Evolutionary conservation across 2,888 invertebrate genomes (phyloP), one percentile per base, ranked within the genome.

Genomic region (Drosophila subsilvestris): DNA sequence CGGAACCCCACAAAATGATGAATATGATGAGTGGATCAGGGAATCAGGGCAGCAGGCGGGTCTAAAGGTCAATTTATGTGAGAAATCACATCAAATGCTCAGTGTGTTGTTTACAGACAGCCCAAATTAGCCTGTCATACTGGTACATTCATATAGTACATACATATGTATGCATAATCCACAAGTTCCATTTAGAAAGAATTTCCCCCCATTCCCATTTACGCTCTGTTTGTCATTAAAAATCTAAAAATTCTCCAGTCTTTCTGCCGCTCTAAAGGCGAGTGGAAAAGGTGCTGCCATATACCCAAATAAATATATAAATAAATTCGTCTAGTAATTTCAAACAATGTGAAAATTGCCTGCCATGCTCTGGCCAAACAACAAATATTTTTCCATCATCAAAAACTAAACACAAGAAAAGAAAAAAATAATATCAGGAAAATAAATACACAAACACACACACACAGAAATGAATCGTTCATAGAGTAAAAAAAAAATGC

Each of bases 331-430:
- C 63, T 82, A 58, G 75, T 85, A 69, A 70, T 70, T 66, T 69
- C 48, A 54, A 72, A 77, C 80, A 86, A 82, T 75, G 80, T 88
- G 86, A 82, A 86, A 88, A 86, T 83, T 74, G 80, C 74, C 83
- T 63, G 74, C 63, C 74, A 58, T 72, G 73, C 73, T 12, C 32
- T 50, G 18, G 49, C 57, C 57, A 71, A 63, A 63, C 47, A 49
- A 56, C 74, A 71, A 63, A 66, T 77, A 72, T 78, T 69, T 77
- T 68, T 70, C 68, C 66, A 70, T 71, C 71, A 65, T 70, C 73
- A 75, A 80, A 72, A 80, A 69, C 78, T 78, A 79, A 77, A 74
- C 62, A 62, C 65, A 51, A 45, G 42, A 55, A 56, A 62, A 59
- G 58, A 14, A 29, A 63, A 60, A 51, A 10, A 14, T 6, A 27